Percentiles rank a stretch among this genome's conserved stretches.
Evolutionary conservation across 2,888 invertebrate species (phyloP).

Genomic region (Cheilosia impressa): DNA sequence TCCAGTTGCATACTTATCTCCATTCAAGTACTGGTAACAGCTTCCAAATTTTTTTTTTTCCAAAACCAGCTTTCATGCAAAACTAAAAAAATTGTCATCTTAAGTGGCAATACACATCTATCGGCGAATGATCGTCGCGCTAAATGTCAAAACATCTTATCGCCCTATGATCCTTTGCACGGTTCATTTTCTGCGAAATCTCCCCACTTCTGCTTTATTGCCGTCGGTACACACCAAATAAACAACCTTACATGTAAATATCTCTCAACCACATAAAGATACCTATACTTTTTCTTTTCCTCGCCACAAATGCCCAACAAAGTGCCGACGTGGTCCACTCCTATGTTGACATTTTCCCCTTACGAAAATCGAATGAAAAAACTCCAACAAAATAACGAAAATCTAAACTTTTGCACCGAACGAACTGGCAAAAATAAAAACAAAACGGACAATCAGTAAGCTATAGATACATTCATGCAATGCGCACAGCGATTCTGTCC

Average conservation of each 20-base stretch:
- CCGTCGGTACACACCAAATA: conserved; percentile 21
- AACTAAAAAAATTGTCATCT: not conserved
- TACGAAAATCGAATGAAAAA: not conserved
- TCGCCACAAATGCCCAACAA: conserved; percentile 15
- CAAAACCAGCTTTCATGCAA: not conserved
- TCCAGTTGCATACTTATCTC: not conserved
- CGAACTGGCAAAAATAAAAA: conserved; percentile 3
- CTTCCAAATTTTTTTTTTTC: not conserved
- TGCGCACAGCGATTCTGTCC: conserved; percentile 37
- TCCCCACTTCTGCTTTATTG: not conserved
- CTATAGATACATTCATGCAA: conserved; percentile 18
- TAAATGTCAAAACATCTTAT: conserved; percentile 46
- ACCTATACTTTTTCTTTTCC: not conserved
- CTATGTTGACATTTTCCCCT: conserved; percentile 69
- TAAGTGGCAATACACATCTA: not conserved
- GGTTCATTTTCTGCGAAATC: conserved; percentile 14
- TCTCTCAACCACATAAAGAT: conserved; percentile 32
- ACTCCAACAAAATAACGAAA: conserved; percentile 41
- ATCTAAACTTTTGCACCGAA: conserved; percentile 55
- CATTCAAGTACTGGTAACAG: conserved; percentile 22
- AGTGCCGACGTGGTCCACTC: conserved; percentile 47
- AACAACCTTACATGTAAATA: conserved; percentile 44
- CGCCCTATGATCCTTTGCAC: conserved; percentile 36
- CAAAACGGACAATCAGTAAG: conserved; percentile 7
- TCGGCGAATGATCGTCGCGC: conserved; percentile 11